Base-by-base conservation (phyloP, 2,113 vertebrate genomes). In the Brienomyrus longianalis region DNA sequence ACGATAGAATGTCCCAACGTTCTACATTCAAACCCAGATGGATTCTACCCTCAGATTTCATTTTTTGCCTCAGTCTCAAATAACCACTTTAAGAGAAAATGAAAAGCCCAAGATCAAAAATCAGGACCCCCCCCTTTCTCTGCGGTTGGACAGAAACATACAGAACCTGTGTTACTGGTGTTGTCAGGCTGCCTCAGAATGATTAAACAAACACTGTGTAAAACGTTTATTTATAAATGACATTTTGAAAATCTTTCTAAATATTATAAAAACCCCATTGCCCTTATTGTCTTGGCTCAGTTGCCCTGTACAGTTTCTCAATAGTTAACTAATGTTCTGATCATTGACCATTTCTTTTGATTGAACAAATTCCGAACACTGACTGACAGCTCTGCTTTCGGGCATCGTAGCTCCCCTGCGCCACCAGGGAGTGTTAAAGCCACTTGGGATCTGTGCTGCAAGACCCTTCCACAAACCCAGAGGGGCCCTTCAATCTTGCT, bases 21-120 rank as follows among this genome's bases (percentile, higher is more conserved):
- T 47, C 77, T 80, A 59, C 48, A 89, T 85, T 89, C 77, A 83
- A 85, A 85, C 35, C 35, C 11, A 62, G 89, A 45, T 85, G 52
- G 80, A 59, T 83, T 89, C 52, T 47, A 62, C 77, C 89, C 89
- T 89, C 77, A 89, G 11, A 84, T 62, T 84, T 83, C 77, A 89
- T 43, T 89, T 45, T 59, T 50, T 83, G 80, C 80, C 83, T 59
- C 89, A 89, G 77, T 62, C 51, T 89, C 80, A 89, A 59, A 89
- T 54, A 27, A 51, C 89, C 54, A 83, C 80, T 89, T 83, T 47
- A 48, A 89, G 77, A 89, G 27, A 23, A 80, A 84, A 59, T 84
- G 88, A 83, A 62, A 85, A 89, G 19, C 13, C 35, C 52, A 62
- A 89, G 80, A 59, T 39, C 88, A 59, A 43, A 89, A 52, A 89